Evolutionary conservation across 2,113 vertebrate species (phyloP).

Genomic region (Tor tambroides): DNA sequence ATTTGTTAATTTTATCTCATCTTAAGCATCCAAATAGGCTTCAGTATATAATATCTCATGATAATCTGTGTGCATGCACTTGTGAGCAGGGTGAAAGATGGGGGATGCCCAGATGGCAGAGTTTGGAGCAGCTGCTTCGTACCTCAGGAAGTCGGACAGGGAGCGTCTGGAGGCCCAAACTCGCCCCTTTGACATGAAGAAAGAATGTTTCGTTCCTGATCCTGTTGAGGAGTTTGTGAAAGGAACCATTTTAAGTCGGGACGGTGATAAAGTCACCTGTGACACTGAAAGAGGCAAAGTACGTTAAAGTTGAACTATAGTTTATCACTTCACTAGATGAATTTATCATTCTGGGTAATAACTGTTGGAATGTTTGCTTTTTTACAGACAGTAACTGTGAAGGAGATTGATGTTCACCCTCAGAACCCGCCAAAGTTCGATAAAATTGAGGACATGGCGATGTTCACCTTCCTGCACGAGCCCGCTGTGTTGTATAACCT

Average conservation of each 20-base stretch:
- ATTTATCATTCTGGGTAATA: no score
- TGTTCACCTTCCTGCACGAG: slow-evolving; percentile 84
- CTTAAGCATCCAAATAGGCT: neutral
- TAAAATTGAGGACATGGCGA: slow-evolving; percentile 86
- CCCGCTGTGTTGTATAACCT: slow-evolving; percentile 84
- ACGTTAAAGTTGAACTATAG: no score
- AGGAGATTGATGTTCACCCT: slow-evolving; percentile 79
- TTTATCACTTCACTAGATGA: no score
- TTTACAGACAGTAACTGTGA: slow-evolving; percentile 77
- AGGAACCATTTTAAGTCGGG: slow-evolving; percentile 70
- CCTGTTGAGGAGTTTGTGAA: slow-evolving; percentile 76
- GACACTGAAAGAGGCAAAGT: no score
- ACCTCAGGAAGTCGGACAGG: slow-evolving; percentile 76
- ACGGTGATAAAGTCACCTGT: slow-evolving; percentile 79
- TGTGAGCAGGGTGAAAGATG: slow-evolving; percentile 63
- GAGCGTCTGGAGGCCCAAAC: slow-evolving; percentile 79
- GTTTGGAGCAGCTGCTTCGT: slow-evolving; percentile 73
- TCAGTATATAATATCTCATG: neutral
- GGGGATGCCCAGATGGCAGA: slow-evolving; percentile 71
- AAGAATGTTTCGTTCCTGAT: slow-evolving; percentile 76
- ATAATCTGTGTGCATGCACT: neutral
- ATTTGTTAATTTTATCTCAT: no score
- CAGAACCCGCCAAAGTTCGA: slow-evolving; percentile 86
- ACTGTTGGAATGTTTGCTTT: no score
- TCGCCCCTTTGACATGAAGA: slow-evolving; percentile 75